Base-by-base conservation (phyloP, 2,888 invertebrate genomes). In the Hemicrepidius hirtus region DNA sequence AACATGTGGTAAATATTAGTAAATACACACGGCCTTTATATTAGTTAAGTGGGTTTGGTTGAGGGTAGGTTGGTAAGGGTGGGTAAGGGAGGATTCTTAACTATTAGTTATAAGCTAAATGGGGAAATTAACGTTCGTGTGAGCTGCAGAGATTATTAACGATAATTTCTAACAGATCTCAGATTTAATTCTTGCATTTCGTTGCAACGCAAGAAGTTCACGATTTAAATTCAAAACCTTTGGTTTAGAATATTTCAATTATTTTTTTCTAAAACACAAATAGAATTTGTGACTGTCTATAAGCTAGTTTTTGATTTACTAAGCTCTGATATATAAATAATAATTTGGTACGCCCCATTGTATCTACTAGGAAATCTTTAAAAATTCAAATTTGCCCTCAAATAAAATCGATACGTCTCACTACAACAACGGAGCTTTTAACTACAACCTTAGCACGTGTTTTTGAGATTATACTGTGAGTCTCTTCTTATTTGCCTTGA, bases 1-100 rank as follows among this genome's bases (percentile, higher is more conserved):
- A 76, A 79, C 82, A 82, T 81, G 80, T 82, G 82, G 82, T 80
- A 81, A 82, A 82, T 81, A 82, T 82, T 82, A 82, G 82, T 81
- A 81, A 80, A 82, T 80, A 81, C 81, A 81, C 81, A 82, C 80
- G 79, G 80, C 78, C 80, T 81, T 84, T 83, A 79, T 82, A 81
- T 82, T 82, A 80, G 81, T 80, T 78, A 78, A 79, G 77, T 78
- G 74, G 78, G 76, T 69, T 73, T 71, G 57, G 71, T 69, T 63
- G 35, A 74, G 69, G 75, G 75, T 76, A 74, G 73, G 72, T 28
- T 69, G 73, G 50, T 13, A 24, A 75, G 46, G 76, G 74, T 75
- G 75, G 76, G 64, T 72, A 62, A 67, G 72, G 77, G 77, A 71
- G 78, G 76, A 66, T 75, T 73, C 60, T 53, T 75, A 65, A 65